A percentile compares a stretch with the other conserved stretches of the same genome.
phyloP scores from a whole-genome alignment of 1,140 invertebrate genomes.

The Bursaphelenchus mucronatus region DNA sequence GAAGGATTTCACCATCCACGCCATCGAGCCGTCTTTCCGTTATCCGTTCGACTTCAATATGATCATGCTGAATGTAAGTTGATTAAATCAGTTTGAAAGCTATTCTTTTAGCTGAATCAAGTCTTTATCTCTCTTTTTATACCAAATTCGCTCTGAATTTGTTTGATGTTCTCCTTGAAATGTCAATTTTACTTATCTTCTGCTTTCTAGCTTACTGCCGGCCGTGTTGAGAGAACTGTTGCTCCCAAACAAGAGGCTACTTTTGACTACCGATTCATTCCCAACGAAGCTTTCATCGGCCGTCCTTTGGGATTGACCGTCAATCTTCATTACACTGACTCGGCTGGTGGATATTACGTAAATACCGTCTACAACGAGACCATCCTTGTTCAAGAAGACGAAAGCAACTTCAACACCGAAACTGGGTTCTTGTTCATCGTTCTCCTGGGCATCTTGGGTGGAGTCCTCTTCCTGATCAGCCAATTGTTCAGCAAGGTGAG shows the following conservation, averaged over 20 bases:
- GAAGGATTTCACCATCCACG: constrained; percentile 81
- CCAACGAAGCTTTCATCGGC: constrained; percentile 87
- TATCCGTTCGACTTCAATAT: constrained; percentile 98
- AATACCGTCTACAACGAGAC: constrained; percentile 98
- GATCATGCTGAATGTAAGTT: constrained; percentile 82
- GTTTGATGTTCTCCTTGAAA: not conserved
- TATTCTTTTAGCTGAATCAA: constrained; percentile 17
- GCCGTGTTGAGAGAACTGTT: constrained; percentile 81
- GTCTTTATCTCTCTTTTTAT: constrained; percentile 1
- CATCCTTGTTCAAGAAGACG: constrained; percentile 89
- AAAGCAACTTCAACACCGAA: constrained; percentile 93
- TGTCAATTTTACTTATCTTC: constrained; percentile 19
- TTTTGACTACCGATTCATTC: constrained; percentile 86
- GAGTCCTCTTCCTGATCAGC: constrained; percentile 72
- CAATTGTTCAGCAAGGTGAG: too few relatives aligned
- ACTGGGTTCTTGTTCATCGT: constrained; percentile 94
- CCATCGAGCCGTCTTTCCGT: constrained; percentile 90
- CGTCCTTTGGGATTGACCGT: constrained; percentile 90
- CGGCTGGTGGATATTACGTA: constrained; percentile 68
- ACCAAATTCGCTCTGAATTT: constrained; percentile 9
- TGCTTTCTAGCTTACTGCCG: constrained; percentile 73
- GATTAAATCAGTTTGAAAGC: constrained; percentile 1
- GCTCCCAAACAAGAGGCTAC: constrained; percentile 87
- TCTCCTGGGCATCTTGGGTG: constrained; percentile 71
- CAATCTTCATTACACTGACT: constrained; percentile 85